A percentile compares a stretch with the other conserved stretches of the same genome.
Evolutionary conservation across 2,113 vertebrate genomes (phyloP).

Genomic region (Variabilichromis moorii): DNA sequence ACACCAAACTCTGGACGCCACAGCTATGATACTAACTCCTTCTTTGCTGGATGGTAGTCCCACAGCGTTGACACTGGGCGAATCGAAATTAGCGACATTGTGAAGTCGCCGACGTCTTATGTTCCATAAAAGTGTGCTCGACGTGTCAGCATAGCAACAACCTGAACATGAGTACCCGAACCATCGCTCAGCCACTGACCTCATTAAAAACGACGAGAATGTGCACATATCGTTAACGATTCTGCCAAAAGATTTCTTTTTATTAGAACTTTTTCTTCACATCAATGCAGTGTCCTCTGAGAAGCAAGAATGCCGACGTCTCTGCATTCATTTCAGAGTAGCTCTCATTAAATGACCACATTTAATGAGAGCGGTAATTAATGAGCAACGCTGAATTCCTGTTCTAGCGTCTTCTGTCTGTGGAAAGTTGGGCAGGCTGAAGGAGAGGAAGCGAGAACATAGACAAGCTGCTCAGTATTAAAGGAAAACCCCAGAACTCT

Average conservation of each 20-base stretch:
- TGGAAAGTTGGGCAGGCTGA: not conserved
- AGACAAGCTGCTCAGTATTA: not conserved
- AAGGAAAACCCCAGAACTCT: not conserved
- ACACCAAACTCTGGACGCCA: not conserved
- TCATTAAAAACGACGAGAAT: not conserved
- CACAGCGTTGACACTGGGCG: not conserved
- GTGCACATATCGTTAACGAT: not conserved
- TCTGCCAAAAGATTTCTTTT: not conserved
- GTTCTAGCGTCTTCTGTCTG: not conserved
- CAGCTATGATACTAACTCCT: not conserved
- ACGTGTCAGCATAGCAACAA: not conserved
- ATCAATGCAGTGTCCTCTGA: not conserved
- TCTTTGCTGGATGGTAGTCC: not conserved
- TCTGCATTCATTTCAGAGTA: not conserved
- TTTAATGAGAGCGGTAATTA: not conserved
- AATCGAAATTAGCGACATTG: not conserved
- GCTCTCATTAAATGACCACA: not conserved
- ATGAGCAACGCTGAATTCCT: not conserved
- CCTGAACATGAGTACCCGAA: rapidly evolving
- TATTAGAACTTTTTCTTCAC: not conserved
- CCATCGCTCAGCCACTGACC: not conserved
- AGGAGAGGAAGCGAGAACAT: too few relatives aligned
- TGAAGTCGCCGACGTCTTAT: not conserved
- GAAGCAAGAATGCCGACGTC: not conserved
- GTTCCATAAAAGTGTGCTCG: not conserved